Evolutionary conservation across 1,140 invertebrate species (phyloP).

Genomic region (Megalonaias nervosa): DNA sequence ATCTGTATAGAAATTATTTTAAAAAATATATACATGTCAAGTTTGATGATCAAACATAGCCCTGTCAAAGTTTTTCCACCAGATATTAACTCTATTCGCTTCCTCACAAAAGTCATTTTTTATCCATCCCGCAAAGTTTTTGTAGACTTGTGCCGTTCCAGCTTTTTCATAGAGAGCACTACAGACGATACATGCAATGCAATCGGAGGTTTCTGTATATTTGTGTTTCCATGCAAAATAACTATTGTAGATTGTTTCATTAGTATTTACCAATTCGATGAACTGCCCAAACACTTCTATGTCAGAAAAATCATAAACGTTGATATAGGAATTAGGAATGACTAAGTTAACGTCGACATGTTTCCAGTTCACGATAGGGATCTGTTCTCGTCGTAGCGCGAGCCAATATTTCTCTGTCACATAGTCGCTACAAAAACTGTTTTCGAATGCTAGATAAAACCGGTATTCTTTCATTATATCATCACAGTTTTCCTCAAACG

Average conservation of each 20-base stretch:
- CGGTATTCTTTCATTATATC: constrained; percentile 81
- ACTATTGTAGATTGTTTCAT: constrained; percentile 62
- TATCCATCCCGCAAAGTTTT: constrained; percentile 54
- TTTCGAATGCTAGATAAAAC: constrained; percentile 79
- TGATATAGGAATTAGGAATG: constrained; percentile 86
- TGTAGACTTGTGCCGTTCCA: constrained; percentile 49
- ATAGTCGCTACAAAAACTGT: constrained; percentile 69
- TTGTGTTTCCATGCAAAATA: constrained; percentile 64
- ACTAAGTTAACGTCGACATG: constrained; percentile 52
- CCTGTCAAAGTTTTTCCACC: no score
- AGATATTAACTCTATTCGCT: not conserved
- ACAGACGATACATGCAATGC: constrained; percentile 44
- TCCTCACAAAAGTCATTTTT: constrained; percentile 43
- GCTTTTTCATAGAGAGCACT: constrained; percentile 42
- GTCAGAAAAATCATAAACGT: constrained; percentile 93
- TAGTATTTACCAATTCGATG: constrained; percentile 75
- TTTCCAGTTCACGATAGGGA: constrained; percentile 62
- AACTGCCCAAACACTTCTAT: constrained; percentile 89
- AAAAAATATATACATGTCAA: no score
- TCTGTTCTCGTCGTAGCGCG: constrained; percentile 44
- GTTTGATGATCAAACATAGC: no score
- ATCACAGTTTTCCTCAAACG: constrained; percentile 42
- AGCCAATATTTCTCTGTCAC: constrained; percentile 70
- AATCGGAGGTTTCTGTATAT: constrained; percentile 43
- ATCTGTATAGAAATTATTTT: no score